phyloP scores from a whole-genome alignment of 2,113 vertebrate species.

The Oncorhynchus clarkii region DNA sequence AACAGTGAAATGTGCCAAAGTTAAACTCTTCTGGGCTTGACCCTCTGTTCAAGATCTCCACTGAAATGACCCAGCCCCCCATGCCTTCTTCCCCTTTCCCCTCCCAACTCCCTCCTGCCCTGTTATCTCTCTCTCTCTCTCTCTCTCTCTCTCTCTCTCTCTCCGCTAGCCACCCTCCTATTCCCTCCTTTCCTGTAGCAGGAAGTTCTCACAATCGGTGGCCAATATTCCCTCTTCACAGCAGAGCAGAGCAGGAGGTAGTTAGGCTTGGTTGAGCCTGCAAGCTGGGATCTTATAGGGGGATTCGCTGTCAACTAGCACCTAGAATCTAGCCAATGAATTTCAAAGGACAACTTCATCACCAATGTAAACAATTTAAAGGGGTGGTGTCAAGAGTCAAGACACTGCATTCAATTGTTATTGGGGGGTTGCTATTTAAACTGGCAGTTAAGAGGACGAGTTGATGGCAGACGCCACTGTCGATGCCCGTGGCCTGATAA shows the following conservation, averaged over 20 bases:
- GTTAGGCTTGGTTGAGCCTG: constrained; percentile 47
- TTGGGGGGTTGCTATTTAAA: neutral
- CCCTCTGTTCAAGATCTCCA: constrained; percentile 14
- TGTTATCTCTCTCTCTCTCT: neutral
- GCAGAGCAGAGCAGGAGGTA: constrained; percentile 52
- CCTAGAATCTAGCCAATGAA: constrained; percentile 63
- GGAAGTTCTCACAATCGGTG: constrained; percentile 79
- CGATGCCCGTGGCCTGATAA: no score
- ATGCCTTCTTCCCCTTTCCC: constrained; percentile 3
- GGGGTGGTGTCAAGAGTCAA: constrained; percentile 21
- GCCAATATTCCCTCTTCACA: constrained; percentile 57
- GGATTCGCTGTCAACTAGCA: constrained; percentile 55
- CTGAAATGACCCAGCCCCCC: constrained; percentile 52
- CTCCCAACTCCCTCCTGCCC: neutral
- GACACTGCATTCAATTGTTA: constrained; percentile 58
- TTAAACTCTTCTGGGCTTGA: constrained; percentile 13
- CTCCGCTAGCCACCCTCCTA: constrained; percentile 41
- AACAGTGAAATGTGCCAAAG: constrained; percentile 30
- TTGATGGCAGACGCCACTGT: no score
- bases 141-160: neutral
- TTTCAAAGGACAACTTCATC: constrained; percentile 47
- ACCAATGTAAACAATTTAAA: neutral
- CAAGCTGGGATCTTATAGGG: constrained; percentile 5
- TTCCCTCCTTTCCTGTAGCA: constrained; percentile 72
- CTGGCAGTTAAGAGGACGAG: no score